Base-by-base conservation (phyloP, 2,888 invertebrate species). In the Oligia strigilis region DNA sequence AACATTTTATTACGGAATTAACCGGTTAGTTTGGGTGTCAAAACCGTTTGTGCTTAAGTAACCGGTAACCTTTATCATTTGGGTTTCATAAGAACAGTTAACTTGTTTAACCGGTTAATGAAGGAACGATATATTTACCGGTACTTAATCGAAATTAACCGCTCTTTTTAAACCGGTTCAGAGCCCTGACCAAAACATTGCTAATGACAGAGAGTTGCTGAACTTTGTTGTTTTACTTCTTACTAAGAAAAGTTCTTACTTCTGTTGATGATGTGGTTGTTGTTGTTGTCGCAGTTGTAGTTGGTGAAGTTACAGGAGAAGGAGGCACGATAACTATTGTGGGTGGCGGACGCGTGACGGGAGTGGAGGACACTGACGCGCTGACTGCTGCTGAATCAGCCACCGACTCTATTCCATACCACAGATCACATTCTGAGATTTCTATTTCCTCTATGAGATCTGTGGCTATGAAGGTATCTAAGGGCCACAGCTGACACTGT, bases 191-290 rank as follows among this genome's bases (percentile, higher is more conserved):
- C 13, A 49, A 49, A 36, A 71, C 14, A 52, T 70, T 55, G 9
- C 36, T 55, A 23, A 23, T 23, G 71, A 17, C 23, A 36, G 23
- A 36, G 52, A 23, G 36, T 36, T 23, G 23, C 23, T 19, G 13
- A 46, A 29, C 11, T 29, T 46, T 46, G 19, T 29, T 13, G 1
- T 36, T 75, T 19, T 11, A 29, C 5, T 46, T 46, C 5, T 46
- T 58, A 74, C 4, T 75, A n/a, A n/a, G 19, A 13, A n/a, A 36
- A 49, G n/a, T 49, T 36, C 76, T 49, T 76, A 77, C 76, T 77
- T 77, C 6, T 19, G 36, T 0, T 17, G 46, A 9, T n/a, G 46
- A 46, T 13, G 52, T 17, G 40, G 13, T 8, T 23, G 55, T 23
- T 9, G 55, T 58, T 9, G 43, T 43, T 4, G 70, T 49, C 13